phyloP scores from a whole-genome alignment of 2,888 invertebrate species.

The Latrodectus hesperus region DNA sequence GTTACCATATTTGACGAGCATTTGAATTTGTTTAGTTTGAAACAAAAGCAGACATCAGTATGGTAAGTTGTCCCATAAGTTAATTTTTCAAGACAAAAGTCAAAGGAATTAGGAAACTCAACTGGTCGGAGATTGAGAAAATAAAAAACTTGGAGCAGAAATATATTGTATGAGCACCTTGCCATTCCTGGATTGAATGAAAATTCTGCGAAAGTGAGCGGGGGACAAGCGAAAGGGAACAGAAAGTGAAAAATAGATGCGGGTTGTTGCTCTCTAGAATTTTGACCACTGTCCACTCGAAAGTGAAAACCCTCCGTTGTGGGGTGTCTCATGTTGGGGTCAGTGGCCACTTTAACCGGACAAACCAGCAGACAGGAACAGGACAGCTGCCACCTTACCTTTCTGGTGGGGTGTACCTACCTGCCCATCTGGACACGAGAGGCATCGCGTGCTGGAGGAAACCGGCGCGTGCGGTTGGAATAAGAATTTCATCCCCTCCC shows the following conservation, averaged over 20 bases:
- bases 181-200: too few species aligned
- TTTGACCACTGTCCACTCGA: not conserved
- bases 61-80: too few species aligned
- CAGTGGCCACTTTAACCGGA: not conserved
- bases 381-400: not conserved
- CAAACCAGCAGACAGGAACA: not conserved
- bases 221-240: not conserved
- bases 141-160: too few species aligned
- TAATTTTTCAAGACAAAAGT: too few species aligned
- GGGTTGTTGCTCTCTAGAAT: not conserved
- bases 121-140: too few species aligned
- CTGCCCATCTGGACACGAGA: slow-evolving; percentile 44
- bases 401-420: not conserved
- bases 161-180: too few species aligned
- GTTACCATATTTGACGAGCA: too few species aligned
- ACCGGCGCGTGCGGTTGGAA: slow-evolving; percentile 29
- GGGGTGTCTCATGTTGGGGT: not conserved
- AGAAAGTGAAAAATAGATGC: not conserved
- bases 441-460: slow-evolving; percentile 25
- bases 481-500: slow-evolving; percentile 4
- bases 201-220: too few species aligned
- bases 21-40: too few species aligned
- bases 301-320: not conserved
- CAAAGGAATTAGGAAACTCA: too few species aligned
- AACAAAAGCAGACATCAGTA: too few species aligned